Base-by-base conservation (phyloP, 1,140 invertebrate genomes). In the Bicyclus anynana region DNA sequence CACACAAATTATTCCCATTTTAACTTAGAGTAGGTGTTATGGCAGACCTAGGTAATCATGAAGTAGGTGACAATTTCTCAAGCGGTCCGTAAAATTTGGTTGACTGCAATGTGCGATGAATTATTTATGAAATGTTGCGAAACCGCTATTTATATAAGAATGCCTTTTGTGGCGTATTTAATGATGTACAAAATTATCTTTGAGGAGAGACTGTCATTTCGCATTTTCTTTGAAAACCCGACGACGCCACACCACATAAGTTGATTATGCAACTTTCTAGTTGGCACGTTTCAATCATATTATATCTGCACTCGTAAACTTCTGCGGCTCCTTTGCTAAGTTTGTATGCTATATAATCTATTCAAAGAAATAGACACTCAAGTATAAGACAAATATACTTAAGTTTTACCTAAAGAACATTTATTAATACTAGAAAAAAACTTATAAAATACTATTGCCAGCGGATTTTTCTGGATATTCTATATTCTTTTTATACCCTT, bases 111-210 rank as follows among this genome's bases (percentile, higher is more conserved):
- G 12, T 13, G 2, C 7, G n/a, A 17, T 42, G 17, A 7, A 42
- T 42, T 42, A 42, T 42, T 42, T 42, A 42, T 42, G 38, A 16
- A n/a, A 44, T 44, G 17, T 44, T 21, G 14, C 20, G 18, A 44
- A 44, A 20, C 20, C 40, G n/a, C 40, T 44, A 21, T 44, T 44
- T 44, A 44, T 44, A 44, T 44, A 44, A 44, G 40, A 21, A 20
- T n/a, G 40, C 40, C 40, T 44, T 44, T 44, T 44, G 40, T 21
- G 40, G 40, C 12, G 12, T 21, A 44, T 44, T 44, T 44, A 44
- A 44, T 21, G 40, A 44, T 44, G 40, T 10, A 21, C 40, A 18
- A 44, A 44, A 44, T 44, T 44, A 44, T 44, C 40, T 20, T 21
- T 44, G 40, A 44, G n/a, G 40, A 21, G 40, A 44, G 20, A 44